Base-by-base conservation (phyloP, 2,797 vertebrate genomes). In the Bryconaethiops microstoma region DNA sequence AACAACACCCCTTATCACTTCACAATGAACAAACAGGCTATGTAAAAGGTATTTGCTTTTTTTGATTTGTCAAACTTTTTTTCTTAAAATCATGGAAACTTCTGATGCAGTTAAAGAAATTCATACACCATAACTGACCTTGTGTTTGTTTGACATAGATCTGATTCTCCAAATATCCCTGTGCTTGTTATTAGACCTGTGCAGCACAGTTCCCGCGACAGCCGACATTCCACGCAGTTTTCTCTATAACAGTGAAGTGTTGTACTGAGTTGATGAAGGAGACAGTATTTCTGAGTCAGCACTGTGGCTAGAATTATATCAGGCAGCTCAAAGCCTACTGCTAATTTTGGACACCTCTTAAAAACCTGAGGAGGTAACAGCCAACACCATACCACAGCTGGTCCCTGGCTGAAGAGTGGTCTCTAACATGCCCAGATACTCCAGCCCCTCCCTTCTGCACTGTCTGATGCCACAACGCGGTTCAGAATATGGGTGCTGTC, bases 231-330 rank as follows among this genome's bases (percentile, higher is more conserved):
- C 83, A 48, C 45, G 7, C 71, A 54, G 48, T 76, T 45, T 78
- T 54, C 68, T 83, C 73, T 77, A 62, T 81, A 84, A 85, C 85
- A 35, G 29, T 25, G n/a, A 84, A 72, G 86, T 88, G 78, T 50
- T 85, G 88, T 86, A 80, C 80, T 72, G 82, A 67, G 74, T 55
- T 35, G 87, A 89, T 92, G 88, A 86, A 78, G 65, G 78, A 79
- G 73, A 55, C 86, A 88, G 21, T 85, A 87, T 89, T 91, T 90
- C 84, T 76, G 84, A 88, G 87, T 93, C 90, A 92, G 91, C 87
- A 92, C 16, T 88, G 86, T 90, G 88, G 89, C 82, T 83, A 86
- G 78, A 88, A 89, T 93, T 94, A 93, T 92, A 92, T 89, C 87
- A 86, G 82, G 77, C 88, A 85, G 82, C 87, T 93, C 88, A 92